These are phyloP conservation scores for Atethmia centrago DNA, from an alignment of 2,888 invertebrate species.

Conservation along the genomic window DNA sequence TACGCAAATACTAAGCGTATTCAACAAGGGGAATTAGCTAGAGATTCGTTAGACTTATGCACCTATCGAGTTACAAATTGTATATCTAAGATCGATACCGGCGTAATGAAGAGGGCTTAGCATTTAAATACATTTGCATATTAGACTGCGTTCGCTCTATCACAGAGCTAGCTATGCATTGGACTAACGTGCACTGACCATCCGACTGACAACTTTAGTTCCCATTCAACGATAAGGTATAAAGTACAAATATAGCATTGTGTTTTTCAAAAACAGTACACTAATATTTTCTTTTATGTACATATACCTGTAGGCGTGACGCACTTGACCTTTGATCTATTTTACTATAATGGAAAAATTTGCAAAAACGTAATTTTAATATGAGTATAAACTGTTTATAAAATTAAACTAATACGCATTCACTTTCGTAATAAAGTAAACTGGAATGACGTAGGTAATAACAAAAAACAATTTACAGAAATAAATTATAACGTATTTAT, in stretches of 20 bases:
- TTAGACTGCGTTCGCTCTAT: constrained; percentile 87
- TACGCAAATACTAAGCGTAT: constrained; percentile 49
- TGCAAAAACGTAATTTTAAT: constrained; percentile 31
- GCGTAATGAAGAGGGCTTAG: constrained; percentile 90
- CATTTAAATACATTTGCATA: constrained; percentile 91
- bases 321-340: constrained; percentile 16
- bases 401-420: constrained; percentile 15
- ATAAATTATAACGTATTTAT: too few species aligned
- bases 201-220: constrained; percentile 52
- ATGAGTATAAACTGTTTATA: constrained; percentile 13
- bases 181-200: constrained; percentile 59
- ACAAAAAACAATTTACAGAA: constrained; percentile 1
- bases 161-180: constrained; percentile 51
- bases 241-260: constrained; percentile 25
- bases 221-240: constrained; percentile 37
- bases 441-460: constrained; percentile 3
- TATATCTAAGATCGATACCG: constrained; percentile 90
- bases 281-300: not conserved
- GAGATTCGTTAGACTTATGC: constrained; percentile 84
- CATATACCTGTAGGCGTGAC: constrained; percentile 20
- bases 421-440: not conserved
- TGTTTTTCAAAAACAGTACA: constrained; percentile 10
- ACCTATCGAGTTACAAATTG: constrained; percentile 90
- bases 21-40: constrained; percentile 73
- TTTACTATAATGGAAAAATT: constrained; percentile 11